Evolutionary conservation across 2,113 vertebrate species (phyloP), one percentile per base, ranked within the genome.

Genomic region (Xyliphius kryptos): DNA sequence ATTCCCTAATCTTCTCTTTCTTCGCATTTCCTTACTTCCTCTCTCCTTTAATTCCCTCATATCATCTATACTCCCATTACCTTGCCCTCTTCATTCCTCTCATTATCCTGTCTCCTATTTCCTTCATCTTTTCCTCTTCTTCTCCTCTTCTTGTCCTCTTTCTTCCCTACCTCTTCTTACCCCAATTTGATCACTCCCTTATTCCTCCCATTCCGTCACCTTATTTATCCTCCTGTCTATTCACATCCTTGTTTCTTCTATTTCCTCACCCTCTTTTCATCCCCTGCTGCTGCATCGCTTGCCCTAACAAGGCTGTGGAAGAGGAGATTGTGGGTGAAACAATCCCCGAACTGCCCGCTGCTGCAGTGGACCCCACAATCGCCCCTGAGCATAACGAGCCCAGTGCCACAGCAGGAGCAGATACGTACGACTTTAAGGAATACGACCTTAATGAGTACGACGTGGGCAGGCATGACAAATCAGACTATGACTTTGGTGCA

Each of bases 371-470:
- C 64, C 86, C 88, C 81, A 87, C 87, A 83, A 74, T 79, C 79
- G 75, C 73, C 76, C 82, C 89, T 17, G 76, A 82, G 67, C 77
- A 71, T 1, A 72, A 89, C 22, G 77, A 83, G 67, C 65, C 68
- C 50, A 58, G 36, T 63, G 59, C 61, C 50, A 63, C 61, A 36
- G 46, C 59, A 76, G 90, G 86, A 84, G 74, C 82, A 69, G 89
- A 91, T 22, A 67, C 82, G 58, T 94, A 95, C 63, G 89, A 94
- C 84, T 87, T 89, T 87, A 95, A 92, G 87, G 91, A 94, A 66
- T 91, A 93, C 87, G 91, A 92, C 81, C 90, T 87, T 57, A 85
- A 86, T 71, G 85, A 87, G 71, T 87, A 83, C 71, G 85, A 89
- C 76, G 61, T 79, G 70, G 79, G 78, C 32, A 78, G 76, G 70